Percentiles rank a stretch among this genome's conserved stretches.
These are phyloP conservation scores for Stenurella melanura DNA, from an alignment of 2,888 invertebrate species.

Conservation along the genomic window DNA sequence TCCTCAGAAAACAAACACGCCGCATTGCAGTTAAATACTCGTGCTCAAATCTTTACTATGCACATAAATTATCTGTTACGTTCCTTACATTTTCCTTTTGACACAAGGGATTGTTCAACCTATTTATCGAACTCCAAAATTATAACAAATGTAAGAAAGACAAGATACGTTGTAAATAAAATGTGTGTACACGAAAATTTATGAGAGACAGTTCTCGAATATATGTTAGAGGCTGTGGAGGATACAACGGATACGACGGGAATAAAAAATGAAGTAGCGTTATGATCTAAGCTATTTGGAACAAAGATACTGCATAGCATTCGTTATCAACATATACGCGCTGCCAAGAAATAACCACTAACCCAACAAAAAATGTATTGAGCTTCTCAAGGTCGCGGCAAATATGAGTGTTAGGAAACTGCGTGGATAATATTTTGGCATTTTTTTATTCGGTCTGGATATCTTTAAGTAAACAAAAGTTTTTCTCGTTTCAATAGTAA, in stretches of 20 bases:
- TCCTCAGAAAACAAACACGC: not conserved
- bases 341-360: not conserved
- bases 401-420: not conserved
- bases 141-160: not conserved
- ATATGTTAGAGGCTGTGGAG: not conserved
- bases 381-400: not conserved
- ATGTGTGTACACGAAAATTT: not conserved
- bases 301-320: not conserved
- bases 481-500: too few species aligned
- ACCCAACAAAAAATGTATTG: not conserved
- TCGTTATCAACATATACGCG: not conserved
- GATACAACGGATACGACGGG: not conserved
- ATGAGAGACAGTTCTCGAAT: not conserved
- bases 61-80: constrained; percentile 2
- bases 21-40: not conserved
- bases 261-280: not conserved
- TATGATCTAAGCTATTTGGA: not conserved
- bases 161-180: not conserved
- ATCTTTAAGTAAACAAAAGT: too few species aligned
- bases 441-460: too few species aligned
- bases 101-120: not conserved
- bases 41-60: not conserved
- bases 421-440: not conserved
- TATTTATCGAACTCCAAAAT: not conserved
- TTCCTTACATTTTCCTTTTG: not conserved